These are phyloP conservation scores for Numenius arquata DNA, from an alignment of 2,113 vertebrate species.

Conservation along the genomic window DNA sequence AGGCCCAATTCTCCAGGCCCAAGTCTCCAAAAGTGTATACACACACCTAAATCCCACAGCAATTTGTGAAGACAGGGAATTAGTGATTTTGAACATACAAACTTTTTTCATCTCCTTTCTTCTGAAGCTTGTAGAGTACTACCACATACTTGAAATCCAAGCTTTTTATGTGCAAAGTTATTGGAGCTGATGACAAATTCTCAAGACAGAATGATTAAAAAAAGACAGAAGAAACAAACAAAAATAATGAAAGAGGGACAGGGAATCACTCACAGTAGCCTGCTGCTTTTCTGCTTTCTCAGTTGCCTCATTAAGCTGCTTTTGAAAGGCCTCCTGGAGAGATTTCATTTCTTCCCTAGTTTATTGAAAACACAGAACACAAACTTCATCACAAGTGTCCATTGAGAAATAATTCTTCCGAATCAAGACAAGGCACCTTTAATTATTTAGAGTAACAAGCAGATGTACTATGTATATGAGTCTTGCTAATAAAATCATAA, in stretches of 20 bases:
- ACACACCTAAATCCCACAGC: not conserved
- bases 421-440: not conserved
- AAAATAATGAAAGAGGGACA: not conserved
- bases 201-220: not conserved
- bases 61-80: accelerated
- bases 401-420: not conserved
- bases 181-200: not conserved
- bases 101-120: not conserved
- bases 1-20: not conserved
- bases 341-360: constrained; percentile 96
- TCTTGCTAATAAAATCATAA: not conserved
- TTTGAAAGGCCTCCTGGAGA: constrained; percentile 93
- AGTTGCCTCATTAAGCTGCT: constrained; percentile 92
- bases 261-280: constrained; percentile 86
- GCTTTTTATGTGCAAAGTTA: not conserved
- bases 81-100: not conserved
- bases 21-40: not conserved
- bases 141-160: not conserved
- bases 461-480: not conserved
- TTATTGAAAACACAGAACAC: constrained; percentile 61
- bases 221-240: not conserved
- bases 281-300: constrained; percentile 95
- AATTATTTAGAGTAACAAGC: not conserved
- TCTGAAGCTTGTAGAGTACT: not conserved
- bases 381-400: constrained; percentile 24